These are phyloP conservation scores for Edolisoma coerulescens DNA, from an alignment of 2,113 vertebrate species.

Conservation along the genomic window DNA sequence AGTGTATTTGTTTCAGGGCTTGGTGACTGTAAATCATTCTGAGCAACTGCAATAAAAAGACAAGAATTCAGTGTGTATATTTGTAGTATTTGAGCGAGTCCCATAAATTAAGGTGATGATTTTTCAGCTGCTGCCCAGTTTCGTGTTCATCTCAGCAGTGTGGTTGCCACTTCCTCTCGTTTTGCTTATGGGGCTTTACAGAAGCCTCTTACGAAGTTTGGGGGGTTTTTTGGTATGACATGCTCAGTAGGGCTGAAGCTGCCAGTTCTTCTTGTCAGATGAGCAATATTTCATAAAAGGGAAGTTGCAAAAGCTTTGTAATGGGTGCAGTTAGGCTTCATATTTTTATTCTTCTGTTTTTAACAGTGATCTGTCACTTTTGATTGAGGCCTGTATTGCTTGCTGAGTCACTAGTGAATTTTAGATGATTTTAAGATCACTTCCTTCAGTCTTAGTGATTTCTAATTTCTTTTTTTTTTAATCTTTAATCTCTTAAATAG, in stretches of 20 bases:
- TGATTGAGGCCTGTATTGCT: not conserved
- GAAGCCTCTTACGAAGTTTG: not conserved
- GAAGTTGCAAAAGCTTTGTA: conserved; percentile 22
- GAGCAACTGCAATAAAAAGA: not conserved
- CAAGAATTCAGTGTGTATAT: not conserved
- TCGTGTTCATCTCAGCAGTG: rapidly evolving
- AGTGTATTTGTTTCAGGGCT: not conserved
- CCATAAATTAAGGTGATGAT: not conserved
- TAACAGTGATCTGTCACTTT: not conserved
- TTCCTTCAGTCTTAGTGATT: not conserved
- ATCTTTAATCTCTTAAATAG: not conserved
- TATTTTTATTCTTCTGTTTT: not conserved
- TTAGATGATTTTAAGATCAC: not conserved
- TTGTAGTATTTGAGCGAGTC: not conserved
- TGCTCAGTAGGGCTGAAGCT: not conserved
- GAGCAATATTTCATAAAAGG: not conserved
- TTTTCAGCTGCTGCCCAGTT: not conserved
- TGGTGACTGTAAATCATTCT: not conserved
- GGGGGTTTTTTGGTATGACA: not conserved
- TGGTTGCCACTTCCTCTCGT: not conserved
- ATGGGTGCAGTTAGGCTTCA: not conserved
- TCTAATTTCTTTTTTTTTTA: not conserved
- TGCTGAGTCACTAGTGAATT: not conserved
- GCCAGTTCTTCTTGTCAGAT: not conserved
- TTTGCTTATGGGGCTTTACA: not conserved